Evolutionary conservation across 1,140 invertebrate genomes (phyloP), one percentile per base, ranked within the genome.

Genomic region (Oscheius sp.): DNA sequence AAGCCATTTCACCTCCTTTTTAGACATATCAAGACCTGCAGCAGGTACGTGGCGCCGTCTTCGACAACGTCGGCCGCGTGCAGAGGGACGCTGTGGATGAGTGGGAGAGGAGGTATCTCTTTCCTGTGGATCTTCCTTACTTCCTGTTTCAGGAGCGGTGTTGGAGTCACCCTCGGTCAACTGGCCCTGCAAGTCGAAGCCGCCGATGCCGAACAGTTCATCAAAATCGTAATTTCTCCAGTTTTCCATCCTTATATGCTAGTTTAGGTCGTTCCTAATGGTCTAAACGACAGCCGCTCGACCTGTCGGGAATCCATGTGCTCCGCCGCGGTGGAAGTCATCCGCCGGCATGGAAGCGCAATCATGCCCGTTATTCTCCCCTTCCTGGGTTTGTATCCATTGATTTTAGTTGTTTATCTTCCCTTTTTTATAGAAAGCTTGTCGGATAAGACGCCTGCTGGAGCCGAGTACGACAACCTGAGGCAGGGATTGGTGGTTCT

Each of bases 401-500:
- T 15, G 13, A 31, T 59, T 23, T 59, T 23, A 59, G 13, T 31
- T 23, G 23, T 20, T 23, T 15, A 59, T 0, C 20, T 59, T 59
- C 55, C 0, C 15, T 23, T 15, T 59, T 59, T 59, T n/a, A n/a
- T 23, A 32, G 61, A 63, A 34, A 15, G 4, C 20, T 23, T 71
- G 15, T 65, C 59, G n/a, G 69, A 71, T 31, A 58, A 46, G 38
- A 71, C 69, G 18, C 62, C 69, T 29, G 0, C 61, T n/a, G 61
- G 36, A 13, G 69, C 69, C 1, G 92, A 92, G 10, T 91, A 94
- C 83, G 96, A 99, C 87, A 90, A 91, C 3, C 91, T 95, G 31
- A 89, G 95, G 45, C 93, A 97, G 84, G 92, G 93, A 78, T 93
- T 98, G 45, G 93, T 99, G 34, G 92, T 99, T 80, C 87, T 99